A percentile compares a stretch with the other conserved stretches of the same genome.
Conservation (phyloP, 1,140 invertebrate genomes). For the Aphidius gifuensis region DNA sequence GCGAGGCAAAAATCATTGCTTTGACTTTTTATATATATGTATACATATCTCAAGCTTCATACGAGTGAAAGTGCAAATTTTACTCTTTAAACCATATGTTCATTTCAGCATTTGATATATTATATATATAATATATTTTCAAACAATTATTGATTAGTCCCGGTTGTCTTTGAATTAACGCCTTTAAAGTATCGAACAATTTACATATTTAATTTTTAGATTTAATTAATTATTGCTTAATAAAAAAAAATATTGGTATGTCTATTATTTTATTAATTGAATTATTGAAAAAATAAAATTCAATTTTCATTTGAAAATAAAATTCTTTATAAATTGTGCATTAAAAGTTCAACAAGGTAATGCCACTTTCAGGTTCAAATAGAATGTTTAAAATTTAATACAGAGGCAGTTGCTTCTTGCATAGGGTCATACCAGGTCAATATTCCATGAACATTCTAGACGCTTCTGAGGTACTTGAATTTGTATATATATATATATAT, state of each 20-base stretch:
- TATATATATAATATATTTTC: slow-evolving; percentile 24
- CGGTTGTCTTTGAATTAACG: neutral
- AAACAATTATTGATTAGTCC: slow-evolving; percentile 32
- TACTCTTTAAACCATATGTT: slow-evolving; percentile 16
- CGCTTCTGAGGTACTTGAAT: slow-evolving; percentile 28
- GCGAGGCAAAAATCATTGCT: slow-evolving; percentile 33
- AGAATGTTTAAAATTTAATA: slow-evolving; percentile 39
- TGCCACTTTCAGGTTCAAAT: slow-evolving; percentile 22
- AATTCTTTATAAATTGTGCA: no score
- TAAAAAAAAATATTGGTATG: no score
- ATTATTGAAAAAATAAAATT: no score
- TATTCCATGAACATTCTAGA: slow-evolving; percentile 39
- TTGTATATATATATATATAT: neutral
- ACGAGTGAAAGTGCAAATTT: slow-evolving; percentile 43
- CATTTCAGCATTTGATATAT: slow-evolving; percentile 18
- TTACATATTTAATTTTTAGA: no score
- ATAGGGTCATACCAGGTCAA: slow-evolving; percentile 37
- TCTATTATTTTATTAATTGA: no score
- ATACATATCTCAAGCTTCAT: slow-evolving; percentile 15
- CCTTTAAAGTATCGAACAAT: no score
- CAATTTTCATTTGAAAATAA: no score
- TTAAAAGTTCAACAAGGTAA: slow-evolving; percentile 6
- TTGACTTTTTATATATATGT: slow-evolving; percentile 3
- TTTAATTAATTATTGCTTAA: no score
- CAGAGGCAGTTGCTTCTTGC: slow-evolving; percentile 28